Percentiles rank a stretch among this genome's conserved stretches.
Evolutionary conservation across 2,888 invertebrate genomes (phyloP).

Genomic region (Tenthredo livida): DNA sequence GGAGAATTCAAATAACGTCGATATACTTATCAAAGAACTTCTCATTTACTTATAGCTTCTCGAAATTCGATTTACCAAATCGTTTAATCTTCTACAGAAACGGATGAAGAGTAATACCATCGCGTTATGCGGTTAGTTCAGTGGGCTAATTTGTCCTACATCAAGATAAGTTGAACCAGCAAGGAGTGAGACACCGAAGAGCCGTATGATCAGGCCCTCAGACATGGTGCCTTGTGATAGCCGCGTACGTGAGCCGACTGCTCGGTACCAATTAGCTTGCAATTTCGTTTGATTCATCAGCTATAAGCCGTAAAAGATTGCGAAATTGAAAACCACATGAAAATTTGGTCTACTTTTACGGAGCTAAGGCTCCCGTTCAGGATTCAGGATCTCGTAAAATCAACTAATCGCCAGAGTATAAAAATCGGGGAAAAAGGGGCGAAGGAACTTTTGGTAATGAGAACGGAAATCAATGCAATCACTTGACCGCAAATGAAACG

Average conservation of each 20-base stretch:
- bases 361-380: background rate
- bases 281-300: constrained; percentile 22
- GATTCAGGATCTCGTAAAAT: background rate
- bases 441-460: background rate
- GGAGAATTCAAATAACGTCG: background rate
- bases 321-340: background rate
- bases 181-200: background rate
- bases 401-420: background rate
- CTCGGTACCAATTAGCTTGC: constrained; percentile 17
- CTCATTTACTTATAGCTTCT: background rate
- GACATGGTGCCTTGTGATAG: background rate
- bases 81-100: background rate
- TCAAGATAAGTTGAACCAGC: constrained; percentile 14
- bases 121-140: background rate
- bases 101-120: too few species aligned
- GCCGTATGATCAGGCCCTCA: background rate
- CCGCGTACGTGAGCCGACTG: background rate
- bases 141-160: constrained; percentile 10
- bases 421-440: background rate
- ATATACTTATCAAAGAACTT: constrained; percentile 7
- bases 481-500: background rate
- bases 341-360: constrained; percentile 22
- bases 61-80: background rate
- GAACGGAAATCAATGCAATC: background rate
- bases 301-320: background rate